Base-by-base conservation (phyloP, 2,113 vertebrate species). In the Spheniscus mendiculus region DNA sequence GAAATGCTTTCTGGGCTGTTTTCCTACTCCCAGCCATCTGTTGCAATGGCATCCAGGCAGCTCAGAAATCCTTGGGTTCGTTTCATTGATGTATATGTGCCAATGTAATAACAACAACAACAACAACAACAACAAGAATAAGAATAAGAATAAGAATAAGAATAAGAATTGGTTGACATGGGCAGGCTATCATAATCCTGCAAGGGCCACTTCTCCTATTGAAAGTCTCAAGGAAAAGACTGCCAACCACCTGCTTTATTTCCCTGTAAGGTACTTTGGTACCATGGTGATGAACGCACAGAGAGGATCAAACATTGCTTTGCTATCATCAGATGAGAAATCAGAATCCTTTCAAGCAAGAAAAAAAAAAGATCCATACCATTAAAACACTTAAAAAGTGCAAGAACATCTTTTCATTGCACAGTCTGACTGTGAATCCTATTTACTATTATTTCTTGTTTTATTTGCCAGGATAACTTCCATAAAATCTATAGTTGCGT, bases 1-100 rank as follows among this genome's bases (percentile, higher is more conserved):
- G 67, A 72, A 83, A 73, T 67, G 38, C 7, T 67, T 78, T 82
- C 96, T 87, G 78, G 56, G 69, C 87, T 92, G 21, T 70, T 25
- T 34, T 83, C 69, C 66, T 78, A 17, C 12, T 29, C 91, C 49
- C 91, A 82, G 25, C 76, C 96, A 65, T 95, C 97, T 97, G 94
- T 78, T 94, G 67, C 18, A 38, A 59, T 65, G 85, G 55, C 93
- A 92, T 40, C 50, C 80, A 92, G 87, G 78, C 61, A 42, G 62
- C 15, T 74, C 44, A 29, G 55, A 96, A 76, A 70, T 74, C 80
- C 9, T 15, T 53, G 71, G 22, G 58, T 56, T 93, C 90, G 27
- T 34, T 78, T 73, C 73, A 81, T 11, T 42, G 45, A 85, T 63
- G 56, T 27, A 12, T 36, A n/a, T 26, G 25, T 55, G 19, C 61